Evolutionary conservation across 1,140 invertebrate genomes (phyloP).

Genomic region (Eubasilissa regina): DNA sequence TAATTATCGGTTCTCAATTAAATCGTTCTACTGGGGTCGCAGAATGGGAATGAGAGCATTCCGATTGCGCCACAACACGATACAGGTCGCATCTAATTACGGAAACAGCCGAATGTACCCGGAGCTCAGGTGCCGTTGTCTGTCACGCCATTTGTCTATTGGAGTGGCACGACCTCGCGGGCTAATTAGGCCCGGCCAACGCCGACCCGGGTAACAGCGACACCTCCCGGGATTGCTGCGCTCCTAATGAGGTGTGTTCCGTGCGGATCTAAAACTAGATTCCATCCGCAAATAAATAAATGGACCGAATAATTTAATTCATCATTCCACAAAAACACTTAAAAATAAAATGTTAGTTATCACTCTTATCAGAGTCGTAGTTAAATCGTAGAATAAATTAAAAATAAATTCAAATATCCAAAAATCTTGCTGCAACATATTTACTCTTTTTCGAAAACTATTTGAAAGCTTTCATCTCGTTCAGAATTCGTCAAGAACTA

Average conservation of each 20-base stretch:
- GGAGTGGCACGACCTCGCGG: slow-evolving; percentile 35
- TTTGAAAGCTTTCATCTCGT: too few species aligned
- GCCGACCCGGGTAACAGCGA: slow-evolving; percentile 21
- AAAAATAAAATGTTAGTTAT: too few species aligned
- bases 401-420: too few species aligned
- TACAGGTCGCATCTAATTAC: slow-evolving; percentile 44
- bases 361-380: too few species aligned
- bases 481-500: too few species aligned
- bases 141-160: slow-evolving; percentile 47
- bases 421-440: too few species aligned
- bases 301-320: not conserved
- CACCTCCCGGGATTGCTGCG: slow-evolving; percentile 35
- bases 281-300: not conserved
- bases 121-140: slow-evolving; percentile 36
- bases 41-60: slow-evolving; percentile 12
- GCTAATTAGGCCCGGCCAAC: slow-evolving; percentile 43
- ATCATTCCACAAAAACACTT: not conserved
- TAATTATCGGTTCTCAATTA: slow-evolving; percentile 27
- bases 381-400: too few species aligned
- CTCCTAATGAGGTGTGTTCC: slow-evolving; percentile 38
- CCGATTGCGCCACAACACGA: slow-evolving; percentile 17
- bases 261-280: slow-evolving; percentile 40
- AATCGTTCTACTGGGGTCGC: slow-evolving; percentile 26
- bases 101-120: slow-evolving; percentile 24
- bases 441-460: too few species aligned